Conservation (phyloP, 2,113 vertebrate species). For the Cromileptes altivelis region DNA sequence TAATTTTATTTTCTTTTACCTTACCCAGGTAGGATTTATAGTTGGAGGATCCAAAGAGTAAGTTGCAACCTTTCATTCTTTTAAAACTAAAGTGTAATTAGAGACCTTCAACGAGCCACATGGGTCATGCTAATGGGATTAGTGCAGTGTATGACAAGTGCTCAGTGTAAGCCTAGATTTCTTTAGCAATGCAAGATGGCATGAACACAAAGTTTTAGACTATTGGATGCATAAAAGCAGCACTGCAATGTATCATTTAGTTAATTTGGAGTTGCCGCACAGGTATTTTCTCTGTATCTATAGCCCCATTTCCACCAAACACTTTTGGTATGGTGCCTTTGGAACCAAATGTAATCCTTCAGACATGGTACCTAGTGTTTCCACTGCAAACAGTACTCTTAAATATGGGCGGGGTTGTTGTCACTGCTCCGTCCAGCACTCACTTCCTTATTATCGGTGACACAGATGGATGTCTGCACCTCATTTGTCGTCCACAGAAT, state of each 20-base stretch:
- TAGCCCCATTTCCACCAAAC: no score
- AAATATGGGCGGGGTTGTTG: no score
- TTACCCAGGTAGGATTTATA: slow-evolving; percentile 11
- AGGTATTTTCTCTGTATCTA: no score
- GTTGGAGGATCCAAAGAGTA: neutral
- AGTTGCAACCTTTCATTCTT: neutral
- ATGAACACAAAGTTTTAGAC: slow-evolving; percentile 4
- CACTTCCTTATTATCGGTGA: no score
- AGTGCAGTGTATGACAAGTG: neutral
- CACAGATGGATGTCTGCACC: no score
- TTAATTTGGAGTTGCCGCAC: neutral
- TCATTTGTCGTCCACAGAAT: no score
- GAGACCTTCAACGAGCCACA: neutral
- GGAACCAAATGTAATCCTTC: no score
- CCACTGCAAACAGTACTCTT: no score
- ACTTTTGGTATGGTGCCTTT: no score
- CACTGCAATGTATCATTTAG: neutral
- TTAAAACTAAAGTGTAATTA: slow-evolving; percentile 14
- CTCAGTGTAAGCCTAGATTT: neutral
- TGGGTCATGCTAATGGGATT: slow-evolving; percentile 14
- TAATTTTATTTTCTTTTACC: neutral
- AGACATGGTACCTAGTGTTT: no score
- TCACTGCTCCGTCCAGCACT: no score
- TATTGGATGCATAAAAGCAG: neutral
- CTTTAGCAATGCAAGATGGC: neutral